Base-by-base conservation (phyloP, 2,797 vertebrate species). In the Acanthornis magna region DNA sequence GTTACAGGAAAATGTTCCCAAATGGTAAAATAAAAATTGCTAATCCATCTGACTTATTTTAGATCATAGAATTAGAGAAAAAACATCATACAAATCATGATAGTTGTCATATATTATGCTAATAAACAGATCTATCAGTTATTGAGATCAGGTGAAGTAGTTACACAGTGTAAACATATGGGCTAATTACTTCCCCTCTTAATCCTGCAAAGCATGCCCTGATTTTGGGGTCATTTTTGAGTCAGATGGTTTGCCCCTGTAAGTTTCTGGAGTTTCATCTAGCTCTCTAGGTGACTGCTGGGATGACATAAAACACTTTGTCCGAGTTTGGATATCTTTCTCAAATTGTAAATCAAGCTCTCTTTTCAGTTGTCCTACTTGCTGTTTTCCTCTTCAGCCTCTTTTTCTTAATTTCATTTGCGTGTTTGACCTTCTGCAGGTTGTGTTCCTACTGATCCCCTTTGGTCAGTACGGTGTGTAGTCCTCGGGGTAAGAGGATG, bases 141-240 rank as follows among this genome's bases (percentile, higher is more conserved):
- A 77, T 34, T 9, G 25, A 63, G 47, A 67, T 87, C 53, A 65
- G 72, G 36, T 82, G 71, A 87, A 85, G 57, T 40, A 76, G 77
- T 70, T 67, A 63, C 22, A 17, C 34, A 29, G 6, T 38, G n/a
- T 89, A 88, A 93, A 91, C 19, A 32, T 51, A 54, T 0, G 0
- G 75, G 12, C 43, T 95, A 61, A 93, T 93, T 86, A 81, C 58
- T 82, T 76, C 20, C 42, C 29, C 11, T 72, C 45, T 45, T 91
- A 90, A 90, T 92, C 65, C 71, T 85, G 30, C 7, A 12, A 91
- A 91, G 21, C 61, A 67, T 71, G n/a, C 30, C 16, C 6, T 71
- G 36, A 55, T 85, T 92, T 95, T 91, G 26, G 60, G 45, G 51
- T 67, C 61, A 30, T 58, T 94, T 91, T 89, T 80, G 50, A 82